Evolutionary conservation across 1,140 invertebrate genomes (phyloP), one percentile per base, ranked within the genome.

Genomic region (Aphaenogaster floridana): DNA sequence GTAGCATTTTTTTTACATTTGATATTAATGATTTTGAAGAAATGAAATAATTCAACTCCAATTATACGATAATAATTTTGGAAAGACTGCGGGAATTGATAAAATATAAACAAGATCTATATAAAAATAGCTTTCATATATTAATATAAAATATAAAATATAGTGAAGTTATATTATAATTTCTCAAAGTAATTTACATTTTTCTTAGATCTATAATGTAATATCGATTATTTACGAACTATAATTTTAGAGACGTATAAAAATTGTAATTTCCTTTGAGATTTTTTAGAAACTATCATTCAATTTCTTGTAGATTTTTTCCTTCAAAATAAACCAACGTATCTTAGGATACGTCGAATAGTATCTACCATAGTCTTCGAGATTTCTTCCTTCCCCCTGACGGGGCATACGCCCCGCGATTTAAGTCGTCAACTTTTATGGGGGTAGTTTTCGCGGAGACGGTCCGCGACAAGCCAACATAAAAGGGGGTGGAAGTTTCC

Each of bases 391-490:
- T 80, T 54, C 57, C 42, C 52, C 17, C 78, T 57, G 77, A 66
- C 79, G 87, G 85, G 93, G 93, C 94, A 94, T 94, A 94, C 93
- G 93, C 93, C 93, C 91, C 87, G 89, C 92, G 92, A 94, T 94
- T 94, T 94, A 94, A 94, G 93, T 94, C 93, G 93, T 94, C 93
- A 93, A 94, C 93, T 94, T 94, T 94, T 94, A 94, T 94, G 92
- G 92, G 90, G 93, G 93, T 94, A 94, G 93, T 94, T 94, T 94
- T 94, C 92, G 88, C 91, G 90, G 92, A 94, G 93, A 94, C 90
- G 92, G 90, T 89, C 76, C 87, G 88, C 77, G 91, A 89, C 87
- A 61, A 91, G 88, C 74, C 79, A 71, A 84, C 92, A 93, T 93
- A 94, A 94, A 93, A 91, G 88, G 87, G 92, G 90, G 89, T 92